phyloP scores from a whole-genome alignment of 1,140 invertebrate species.

The Eueides isabella region DNA sequence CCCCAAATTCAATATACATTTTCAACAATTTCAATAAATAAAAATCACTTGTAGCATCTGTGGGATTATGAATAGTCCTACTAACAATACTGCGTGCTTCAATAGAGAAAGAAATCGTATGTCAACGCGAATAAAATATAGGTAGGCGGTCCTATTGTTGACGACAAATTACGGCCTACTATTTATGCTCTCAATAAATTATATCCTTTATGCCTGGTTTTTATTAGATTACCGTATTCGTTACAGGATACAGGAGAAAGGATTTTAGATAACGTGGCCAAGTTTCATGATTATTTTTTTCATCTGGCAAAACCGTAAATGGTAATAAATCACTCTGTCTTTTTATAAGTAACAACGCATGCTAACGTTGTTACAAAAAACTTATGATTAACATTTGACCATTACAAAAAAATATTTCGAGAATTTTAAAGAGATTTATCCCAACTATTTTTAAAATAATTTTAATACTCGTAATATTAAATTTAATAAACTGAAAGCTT shows the following conservation, averaged over 20 bases:
- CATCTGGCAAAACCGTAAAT: too few relatives aligned
- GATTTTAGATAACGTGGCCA: not conserved
- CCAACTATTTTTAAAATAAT: too few relatives aligned
- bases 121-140: slow-evolving; percentile 42
- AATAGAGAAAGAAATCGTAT: slow-evolving; percentile 39
- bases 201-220: slow-evolving; percentile 28
- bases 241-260: not conserved
- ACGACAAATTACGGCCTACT: slow-evolving; percentile 39
- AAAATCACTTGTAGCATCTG: not conserved
- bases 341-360: too few relatives aligned
- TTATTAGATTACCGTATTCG: slow-evolving; percentile 12
- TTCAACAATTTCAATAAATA: too few relatives aligned
- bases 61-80: not conserved
- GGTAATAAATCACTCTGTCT: too few relatives aligned
- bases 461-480: not conserved
- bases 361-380: too few relatives aligned
- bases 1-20: too few relatives aligned
- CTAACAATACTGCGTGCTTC: slow-evolving; percentile 36
- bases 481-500: not conserved
- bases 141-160: slow-evolving; percentile 40
- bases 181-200: slow-evolving; percentile 40
- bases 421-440: not conserved
- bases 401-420: not conserved
- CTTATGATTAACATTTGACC: too few relatives aligned
- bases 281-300: not conserved